These are phyloP conservation scores for Diachasma alloeum DNA, from an alignment of 1,140 invertebrate genomes.

Conservation along the genomic window DNA sequence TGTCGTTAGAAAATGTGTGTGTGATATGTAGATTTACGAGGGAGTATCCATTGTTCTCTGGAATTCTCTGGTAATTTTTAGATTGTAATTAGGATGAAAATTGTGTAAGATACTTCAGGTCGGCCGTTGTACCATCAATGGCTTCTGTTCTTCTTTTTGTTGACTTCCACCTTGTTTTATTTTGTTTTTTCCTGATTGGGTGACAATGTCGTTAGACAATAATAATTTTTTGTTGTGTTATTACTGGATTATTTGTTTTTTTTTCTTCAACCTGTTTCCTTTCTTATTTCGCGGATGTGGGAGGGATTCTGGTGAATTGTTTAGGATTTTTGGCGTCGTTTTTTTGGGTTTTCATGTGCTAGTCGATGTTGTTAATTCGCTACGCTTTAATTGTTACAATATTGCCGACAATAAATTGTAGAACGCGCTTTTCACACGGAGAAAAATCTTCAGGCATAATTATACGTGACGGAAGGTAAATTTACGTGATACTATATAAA, in stretches of 20 bases:
- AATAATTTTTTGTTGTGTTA: not conserved
- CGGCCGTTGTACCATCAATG: not conserved
- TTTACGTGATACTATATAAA: too few species aligned
- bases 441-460: too few species aligned
- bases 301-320: too few species aligned
- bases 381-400: slow-evolving; percentile 26
- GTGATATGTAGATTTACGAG: not conserved
- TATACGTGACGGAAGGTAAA: too few species aligned
- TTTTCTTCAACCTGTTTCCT: not conserved
- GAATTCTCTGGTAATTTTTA: not conserved
- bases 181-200: not conserved
- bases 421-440: not conserved
- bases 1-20: not conserved
- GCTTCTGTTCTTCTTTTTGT: not conserved
- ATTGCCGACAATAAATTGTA: slow-evolving; percentile 32
- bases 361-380: not conserved
- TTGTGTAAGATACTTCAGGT: not conserved
- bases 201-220: not conserved
- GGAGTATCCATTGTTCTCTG: not conserved
- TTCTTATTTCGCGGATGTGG: too few species aligned
- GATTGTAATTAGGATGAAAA: not conserved
- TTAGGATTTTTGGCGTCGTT: not conserved
- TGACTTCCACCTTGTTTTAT: not conserved
- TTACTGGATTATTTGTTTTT: not conserved
- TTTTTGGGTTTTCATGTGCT: not conserved